Conservation (phyloP, 2,113 vertebrate species). For the Crotophaga sulcirostris region DNA sequence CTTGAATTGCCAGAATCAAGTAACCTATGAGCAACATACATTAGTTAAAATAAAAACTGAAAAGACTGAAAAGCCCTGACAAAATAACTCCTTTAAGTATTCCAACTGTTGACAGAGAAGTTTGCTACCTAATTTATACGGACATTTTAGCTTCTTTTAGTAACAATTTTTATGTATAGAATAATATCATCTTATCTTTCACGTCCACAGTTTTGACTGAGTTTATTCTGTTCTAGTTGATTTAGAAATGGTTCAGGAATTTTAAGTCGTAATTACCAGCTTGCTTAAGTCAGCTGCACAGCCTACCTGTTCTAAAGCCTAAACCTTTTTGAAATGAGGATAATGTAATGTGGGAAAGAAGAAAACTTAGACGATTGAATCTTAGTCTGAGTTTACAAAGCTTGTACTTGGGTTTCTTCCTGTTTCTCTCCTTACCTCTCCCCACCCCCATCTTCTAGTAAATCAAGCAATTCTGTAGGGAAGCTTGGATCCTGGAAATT, state of each 20-base stretch:
- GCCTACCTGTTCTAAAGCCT: not conserved
- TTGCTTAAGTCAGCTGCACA: not conserved
- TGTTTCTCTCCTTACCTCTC: not conserved
- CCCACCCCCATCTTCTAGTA: not conserved
- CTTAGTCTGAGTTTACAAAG: not conserved
- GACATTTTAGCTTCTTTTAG: not conserved
- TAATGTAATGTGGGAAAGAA: not conserved
- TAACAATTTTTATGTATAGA: not conserved
- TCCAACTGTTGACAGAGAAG: not conserved
- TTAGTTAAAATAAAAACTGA: no score
- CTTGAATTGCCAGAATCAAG: not conserved
- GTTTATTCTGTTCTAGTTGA: not conserved
- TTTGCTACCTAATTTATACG: not conserved
- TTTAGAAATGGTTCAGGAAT: not conserved
- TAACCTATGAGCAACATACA: not conserved
- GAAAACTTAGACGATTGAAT: not conserved
- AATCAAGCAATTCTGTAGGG: not conserved
- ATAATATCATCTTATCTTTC: not conserved
- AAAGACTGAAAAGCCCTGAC: not conserved
- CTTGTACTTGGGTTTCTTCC: not conserved
- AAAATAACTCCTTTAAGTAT: not conserved
- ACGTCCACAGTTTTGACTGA: not conserved
- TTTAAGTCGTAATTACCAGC: not conserved
- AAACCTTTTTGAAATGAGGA: not conserved
- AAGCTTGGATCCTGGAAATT: not conserved